Base-by-base conservation (phyloP, 1,140 invertebrate species). In the Sitophilus oryzae region DNA sequence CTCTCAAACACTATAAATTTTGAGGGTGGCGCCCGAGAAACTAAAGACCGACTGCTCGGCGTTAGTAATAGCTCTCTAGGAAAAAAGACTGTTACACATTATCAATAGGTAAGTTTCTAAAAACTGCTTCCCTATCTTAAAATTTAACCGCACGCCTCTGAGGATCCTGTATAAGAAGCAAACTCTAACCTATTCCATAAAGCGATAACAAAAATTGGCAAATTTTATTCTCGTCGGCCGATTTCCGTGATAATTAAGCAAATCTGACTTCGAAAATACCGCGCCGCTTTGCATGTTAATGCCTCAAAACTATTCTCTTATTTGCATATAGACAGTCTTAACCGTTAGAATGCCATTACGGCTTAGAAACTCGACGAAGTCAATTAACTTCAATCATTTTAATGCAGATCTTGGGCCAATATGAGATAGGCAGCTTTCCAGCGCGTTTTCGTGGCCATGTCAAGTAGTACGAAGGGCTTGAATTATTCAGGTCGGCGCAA, bases 241-340 rank as follows among this genome's bases (percentile, higher is more conserved):
- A 41, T n/a, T 47, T 55, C 25, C 11, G 41, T 55, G 35, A 35
- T 55, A 55, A 55, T 55, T 55, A 55, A 25, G 43, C 22, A 55
- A 55, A 55, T 55, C 52, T 48, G 3, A 47, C 43, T 55, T 47
- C 20, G 30, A 21, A 55, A 43, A 55, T 48, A 48, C 43, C 47
- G 44, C 41, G 23, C 36, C 47, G 52, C 44, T 55, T 55, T 55
- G 52, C 52, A 55, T 55, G 52, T 37, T 47, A 55, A 55, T 55
- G 43, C 38, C 36, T 2, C 8, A 20, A 20, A 47, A 55, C 52
- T 55, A 42, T 55, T 55, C 43, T 18, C 45, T 30, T 47, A 55
- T 55, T 55, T 55, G 52, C 52, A 55, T 55, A 55, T 55, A 55
- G 52, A 55, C 52, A 55, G 44, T 55, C 44, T 55, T 55, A 47